Evolutionary conservation across 2,888 invertebrate genomes (phyloP).

Genomic region (Heliothis peltigera): DNA sequence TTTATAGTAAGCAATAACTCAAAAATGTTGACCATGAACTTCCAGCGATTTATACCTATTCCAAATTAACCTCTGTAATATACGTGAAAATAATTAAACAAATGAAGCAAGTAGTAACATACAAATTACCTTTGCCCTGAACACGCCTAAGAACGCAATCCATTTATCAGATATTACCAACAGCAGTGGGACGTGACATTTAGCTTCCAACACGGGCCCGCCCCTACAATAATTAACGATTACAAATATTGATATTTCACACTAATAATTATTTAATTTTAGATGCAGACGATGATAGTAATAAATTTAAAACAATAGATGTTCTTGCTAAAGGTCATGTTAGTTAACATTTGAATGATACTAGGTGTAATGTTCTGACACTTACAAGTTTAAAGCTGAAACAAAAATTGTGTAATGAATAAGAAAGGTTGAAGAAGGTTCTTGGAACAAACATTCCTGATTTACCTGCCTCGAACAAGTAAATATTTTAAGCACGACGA

Average conservation of each 20-base stretch:
- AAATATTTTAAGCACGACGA: too few species aligned
- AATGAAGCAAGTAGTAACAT: conserved; percentile 6
- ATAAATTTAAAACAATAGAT: conserved; percentile 36
- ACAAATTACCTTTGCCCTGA: conserved; percentile 25
- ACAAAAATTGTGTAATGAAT: neutral
- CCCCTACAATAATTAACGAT: conserved; percentile 58
- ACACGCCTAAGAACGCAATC: conserved; percentile 18
- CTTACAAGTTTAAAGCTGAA: neutral
- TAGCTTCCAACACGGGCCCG: conserved; percentile 35
- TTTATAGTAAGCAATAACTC: too few species aligned
- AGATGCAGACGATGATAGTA: conserved; percentile 42
- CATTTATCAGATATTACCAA: conserved; percentile 51
- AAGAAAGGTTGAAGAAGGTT: neutral
- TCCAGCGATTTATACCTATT: too few species aligned
- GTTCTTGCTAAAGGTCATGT: conserved; percentile 27
- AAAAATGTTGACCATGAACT: too few species aligned
- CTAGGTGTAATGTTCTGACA: neutral
- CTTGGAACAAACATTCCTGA: neutral
- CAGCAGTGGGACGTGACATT: conserved; percentile 46
- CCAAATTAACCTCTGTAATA: too few species aligned
- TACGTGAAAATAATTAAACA: neutral
- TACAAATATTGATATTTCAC: conserved; percentile 55
- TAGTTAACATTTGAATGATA: neutral
- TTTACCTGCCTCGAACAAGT: too few species aligned
- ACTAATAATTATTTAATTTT: conserved; percentile 55